Base-by-base conservation (phyloP, 64 coral and sea anemone species). In the Dendronephthya gigantea region DNA sequence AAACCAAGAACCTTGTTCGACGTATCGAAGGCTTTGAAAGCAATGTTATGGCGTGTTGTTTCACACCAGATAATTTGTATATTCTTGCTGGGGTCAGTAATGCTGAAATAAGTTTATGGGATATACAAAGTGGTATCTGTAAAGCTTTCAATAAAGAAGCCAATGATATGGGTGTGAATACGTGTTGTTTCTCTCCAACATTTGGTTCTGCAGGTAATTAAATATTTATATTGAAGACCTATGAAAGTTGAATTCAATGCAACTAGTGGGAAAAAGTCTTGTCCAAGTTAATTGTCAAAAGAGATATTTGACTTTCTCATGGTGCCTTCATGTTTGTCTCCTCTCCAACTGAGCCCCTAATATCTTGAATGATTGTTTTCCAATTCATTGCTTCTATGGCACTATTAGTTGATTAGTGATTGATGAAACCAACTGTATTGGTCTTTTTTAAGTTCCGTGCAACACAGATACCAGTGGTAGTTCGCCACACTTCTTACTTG, bases 171-270 rank as follows among this genome's bases (percentile, higher is more conserved):
- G 95, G 95, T 23, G 95, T 98, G 17, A 70, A 87, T 22, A 90
- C 92, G 13, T 91, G 89, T 85, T 85, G 50, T 34, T 90, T 98
- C 81, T 98, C 95, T 37, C 90, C 95, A 11, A 93, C 90, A 13
- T 98, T 93, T 90, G 95, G 95, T 47, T 98, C 95, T 85, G 95
- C 95, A 88, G 90, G 95, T 98, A 92, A n/a, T n/a, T n/a, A n/a
- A n/a, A n/a, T n/a, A n/a, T n/a, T n/a, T n/a, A n/a, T n/a, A n/a
- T n/a, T n/a, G n/a, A n/a, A n/a, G n/a, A n/a, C n/a, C n/a, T n/a
- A n/a, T n/a, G n/a, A n/a, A n/a, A n/a, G n/a, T n/a, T n/a, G n/a
- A n/a, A n/a, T n/a, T n/a, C n/a, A n/a, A n/a, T n/a, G n/a, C n/a
- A n/a, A n/a, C n/a, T n/a, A n/a, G n/a, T n/a, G n/a, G n/a, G n/a